Conservation (phyloP, 2,888 invertebrate genomes). For the Uloborus plumipes region DNA sequence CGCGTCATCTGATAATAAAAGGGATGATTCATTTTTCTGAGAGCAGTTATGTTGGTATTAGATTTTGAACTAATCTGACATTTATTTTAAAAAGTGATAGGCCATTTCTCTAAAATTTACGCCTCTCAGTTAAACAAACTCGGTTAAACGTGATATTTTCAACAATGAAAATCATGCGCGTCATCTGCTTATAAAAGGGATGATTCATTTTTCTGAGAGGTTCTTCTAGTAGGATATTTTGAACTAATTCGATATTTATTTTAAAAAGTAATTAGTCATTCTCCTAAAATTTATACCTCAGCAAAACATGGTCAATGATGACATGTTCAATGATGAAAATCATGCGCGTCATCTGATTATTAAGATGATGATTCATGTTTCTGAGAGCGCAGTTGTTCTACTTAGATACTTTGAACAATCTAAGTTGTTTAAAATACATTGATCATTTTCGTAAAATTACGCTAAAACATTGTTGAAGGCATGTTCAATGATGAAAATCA, state of each 20-base stretch:
- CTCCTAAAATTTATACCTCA: no score
- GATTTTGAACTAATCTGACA: no score
- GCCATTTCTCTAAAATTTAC: no score
- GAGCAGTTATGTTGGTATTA: background rate
- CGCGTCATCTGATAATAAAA: slow-evolving; percentile 5
- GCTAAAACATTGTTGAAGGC: no score
- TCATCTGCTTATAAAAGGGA: slow-evolving; percentile 1
- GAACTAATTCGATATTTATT: no score
- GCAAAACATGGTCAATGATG: no score
- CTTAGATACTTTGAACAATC: no score
- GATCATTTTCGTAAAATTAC: no score
- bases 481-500: no score
- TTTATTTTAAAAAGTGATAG: background rate
- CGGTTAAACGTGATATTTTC: background rate
- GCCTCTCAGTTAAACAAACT: background rate
- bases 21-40: slow-evolving; percentile 27
- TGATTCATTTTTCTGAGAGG: slow-evolving; percentile 10
- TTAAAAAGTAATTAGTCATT: no score
- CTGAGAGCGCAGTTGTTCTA: background rate
- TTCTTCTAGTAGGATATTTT: background rate
- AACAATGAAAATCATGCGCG: background rate
- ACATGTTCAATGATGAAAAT: background rate
- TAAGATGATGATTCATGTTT: slow-evolving; percentile 7
- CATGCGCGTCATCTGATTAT: slow-evolving; percentile 10
- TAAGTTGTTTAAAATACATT: no score